phyloP scores from a whole-genome alignment of 2,797 vertebrate species.

The Brachymystax lenok region DNA sequence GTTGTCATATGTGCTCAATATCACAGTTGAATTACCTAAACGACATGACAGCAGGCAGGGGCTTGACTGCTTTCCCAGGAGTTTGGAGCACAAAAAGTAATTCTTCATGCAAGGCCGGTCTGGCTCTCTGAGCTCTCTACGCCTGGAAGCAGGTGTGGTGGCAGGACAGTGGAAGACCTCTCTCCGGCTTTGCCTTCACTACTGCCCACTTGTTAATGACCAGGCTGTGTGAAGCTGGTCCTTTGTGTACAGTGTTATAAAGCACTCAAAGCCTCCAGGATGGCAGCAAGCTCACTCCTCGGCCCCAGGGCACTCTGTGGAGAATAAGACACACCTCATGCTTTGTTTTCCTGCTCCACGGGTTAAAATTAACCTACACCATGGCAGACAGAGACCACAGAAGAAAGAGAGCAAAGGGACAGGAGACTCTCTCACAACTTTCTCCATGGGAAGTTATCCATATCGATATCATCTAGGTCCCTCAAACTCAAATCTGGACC shows the following conservation, averaged over 20 bases:
- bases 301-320: slow-evolving; percentile 66
- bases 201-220: slow-evolving; percentile 76
- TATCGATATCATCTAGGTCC: neutral
- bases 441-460: neutral
- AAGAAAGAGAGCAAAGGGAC: neutral
- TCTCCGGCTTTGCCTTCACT: slow-evolving; percentile 63
- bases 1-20: slow-evolving; percentile 64
- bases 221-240: slow-evolving; percentile 63
- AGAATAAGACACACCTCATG: slow-evolving; percentile 74
- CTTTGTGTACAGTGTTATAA: slow-evolving; percentile 77
- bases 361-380: slow-evolving; percentile 2
- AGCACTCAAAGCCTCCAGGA: slow-evolving; percentile 76
- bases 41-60: slow-evolving; percentile 53
- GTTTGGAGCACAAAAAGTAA: slow-evolving; percentile 55
- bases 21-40: slow-evolving; percentile 71
- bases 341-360: slow-evolving; percentile 70
- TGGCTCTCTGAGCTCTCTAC: slow-evolving; percentile 43
- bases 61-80: slow-evolving; percentile 65
- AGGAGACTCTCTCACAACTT: neutral
- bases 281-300: slow-evolving; percentile 80
- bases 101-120: slow-evolving; percentile 31
- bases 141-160: slow-evolving; percentile 57
- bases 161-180: slow-evolving; percentile 41
- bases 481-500: too few species aligned
- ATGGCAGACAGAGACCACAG: neutral